Evolutionary conservation across 2,888 invertebrate species (phyloP).

Genomic region (Leucozona laternaria): DNA sequence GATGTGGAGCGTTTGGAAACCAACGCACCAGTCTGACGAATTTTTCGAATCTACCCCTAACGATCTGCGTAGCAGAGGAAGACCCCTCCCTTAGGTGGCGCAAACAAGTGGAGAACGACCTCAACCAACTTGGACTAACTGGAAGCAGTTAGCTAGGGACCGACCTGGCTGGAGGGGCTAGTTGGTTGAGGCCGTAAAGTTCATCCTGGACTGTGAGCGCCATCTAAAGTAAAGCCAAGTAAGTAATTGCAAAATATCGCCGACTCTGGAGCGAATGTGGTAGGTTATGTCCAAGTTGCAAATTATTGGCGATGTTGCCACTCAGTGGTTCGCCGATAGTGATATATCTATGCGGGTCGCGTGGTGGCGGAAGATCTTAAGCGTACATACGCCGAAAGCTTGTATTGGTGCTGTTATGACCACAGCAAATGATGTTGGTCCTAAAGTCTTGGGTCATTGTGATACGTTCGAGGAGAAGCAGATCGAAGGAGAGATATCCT

Average conservation of each 20-base stretch:
- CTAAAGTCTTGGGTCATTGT: conserved; percentile 93
- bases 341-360: conserved; percentile 98
- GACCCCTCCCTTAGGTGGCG: too few relatives aligned
- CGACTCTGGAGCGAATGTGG: conserved; percentile 97
- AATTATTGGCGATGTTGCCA: conserved; percentile 99
- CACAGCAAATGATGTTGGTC: conserved; percentile 92
- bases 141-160: too few relatives aligned
- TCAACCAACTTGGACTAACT: too few relatives aligned
- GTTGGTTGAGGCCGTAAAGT: too few relatives aligned
- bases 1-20: too few relatives aligned
- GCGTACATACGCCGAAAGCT: conserved; percentile 97
- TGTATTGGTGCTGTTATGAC: conserved; percentile 99
- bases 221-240: too few relatives aligned
- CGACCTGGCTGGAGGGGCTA: too few relatives aligned
- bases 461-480: conserved; percentile 95
- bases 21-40: too few relatives aligned
- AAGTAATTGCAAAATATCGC: conserved; percentile 96
- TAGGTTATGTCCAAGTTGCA: conserved; percentile 98
- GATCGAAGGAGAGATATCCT: conserved; percentile 95
- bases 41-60: too few relatives aligned
- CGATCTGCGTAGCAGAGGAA: too few relatives aligned
- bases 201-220: too few relatives aligned
- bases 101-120: too few relatives aligned
- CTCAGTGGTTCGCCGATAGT: conserved; percentile 99
- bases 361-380: conserved; percentile 98